Evolutionary conservation across 2,113 vertebrate genomes (phyloP).

Genomic region (Hepsetus odoe): DNA sequence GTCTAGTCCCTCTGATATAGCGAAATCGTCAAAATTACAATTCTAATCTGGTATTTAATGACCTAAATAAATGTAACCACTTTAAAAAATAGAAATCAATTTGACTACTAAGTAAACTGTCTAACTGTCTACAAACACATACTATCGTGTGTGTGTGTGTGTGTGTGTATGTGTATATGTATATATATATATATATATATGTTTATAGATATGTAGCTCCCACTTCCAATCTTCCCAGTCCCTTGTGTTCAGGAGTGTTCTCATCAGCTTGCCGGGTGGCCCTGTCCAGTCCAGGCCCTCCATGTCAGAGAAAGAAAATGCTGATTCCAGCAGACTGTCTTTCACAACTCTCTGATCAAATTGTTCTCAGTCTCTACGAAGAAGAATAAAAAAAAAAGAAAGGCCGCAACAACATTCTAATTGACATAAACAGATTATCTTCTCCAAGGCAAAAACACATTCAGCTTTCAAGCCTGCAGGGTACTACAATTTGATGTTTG

Average conservation of each 20-base stretch:
- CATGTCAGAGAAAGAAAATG: background rate
- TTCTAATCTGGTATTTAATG: conserved; percentile 15
- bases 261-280: background rate
- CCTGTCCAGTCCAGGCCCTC: background rate
- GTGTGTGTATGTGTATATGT: too few relatives aligned
- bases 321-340: conserved; percentile 34
- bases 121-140: too few relatives aligned
- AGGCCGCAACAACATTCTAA: background rate
- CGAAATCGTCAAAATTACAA: conserved; percentile 23
- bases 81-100: conserved; percentile 28
- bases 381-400: background rate
- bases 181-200: too few relatives aligned
- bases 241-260: background rate
- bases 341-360: conserved; percentile 23
- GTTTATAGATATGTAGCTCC: too few relatives aligned
- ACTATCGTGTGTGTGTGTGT: too few relatives aligned
- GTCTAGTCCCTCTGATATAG: background rate
- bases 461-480: background rate
- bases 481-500: background rate
- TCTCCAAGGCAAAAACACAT: background rate
- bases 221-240: conserved; percentile 3
- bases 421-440: background rate
- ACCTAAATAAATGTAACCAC: too few relatives aligned
- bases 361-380: conserved; percentile 4
- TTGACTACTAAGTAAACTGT: too few relatives aligned